Evolutionary conservation across 2,888 invertebrate species (phyloP).

Genomic region (Suillia variegata): DNA sequence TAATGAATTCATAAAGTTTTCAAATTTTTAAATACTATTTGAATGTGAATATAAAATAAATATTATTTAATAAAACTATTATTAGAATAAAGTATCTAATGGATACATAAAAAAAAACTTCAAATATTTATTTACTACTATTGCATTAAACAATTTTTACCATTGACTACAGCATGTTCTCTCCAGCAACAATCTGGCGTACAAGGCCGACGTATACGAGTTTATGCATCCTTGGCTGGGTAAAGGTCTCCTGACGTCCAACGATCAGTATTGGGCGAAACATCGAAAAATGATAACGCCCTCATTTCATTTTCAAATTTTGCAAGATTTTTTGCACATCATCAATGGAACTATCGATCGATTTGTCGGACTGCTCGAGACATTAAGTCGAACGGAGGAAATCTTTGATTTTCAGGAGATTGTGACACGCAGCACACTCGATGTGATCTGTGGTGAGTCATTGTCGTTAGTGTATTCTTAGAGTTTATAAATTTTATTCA

Average conservation of each 20-base stretch:
- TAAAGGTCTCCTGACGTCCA: slow-evolving; percentile 60
- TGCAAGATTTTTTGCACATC: slow-evolving; percentile 44
- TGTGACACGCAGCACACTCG: slow-evolving; percentile 61
- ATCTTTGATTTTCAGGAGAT: slow-evolving; percentile 63
- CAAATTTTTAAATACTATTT: not conserved
- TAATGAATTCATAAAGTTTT: not conserved
- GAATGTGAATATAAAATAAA: too few species aligned
- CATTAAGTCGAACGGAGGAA: slow-evolving; percentile 30
- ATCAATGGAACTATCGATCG: slow-evolving; percentile 62
- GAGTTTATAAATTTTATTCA: not conserved
- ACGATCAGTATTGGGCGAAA: slow-evolving; percentile 58
- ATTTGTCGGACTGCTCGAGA: slow-evolving; percentile 53
- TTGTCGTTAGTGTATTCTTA: not conserved
- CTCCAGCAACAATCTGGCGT: slow-evolving; percentile 56
- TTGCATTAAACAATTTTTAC: too few species aligned
- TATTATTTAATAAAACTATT: too few species aligned
- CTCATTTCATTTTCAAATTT: slow-evolving; percentile 56
- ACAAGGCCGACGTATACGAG: slow-evolving; percentile 59
- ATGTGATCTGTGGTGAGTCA: slow-evolving; percentile 53
- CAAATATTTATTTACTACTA: too few species aligned
- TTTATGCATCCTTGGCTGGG: slow-evolving; percentile 61
- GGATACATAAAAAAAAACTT: too few species aligned
- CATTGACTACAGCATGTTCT: not conserved
- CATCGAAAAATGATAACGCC: slow-evolving; percentile 63
- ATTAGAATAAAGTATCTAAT: not conserved